These are phyloP conservation scores for Columba guinea DNA, from an alignment of 2,797 vertebrate genomes.

Conservation along the genomic window DNA sequence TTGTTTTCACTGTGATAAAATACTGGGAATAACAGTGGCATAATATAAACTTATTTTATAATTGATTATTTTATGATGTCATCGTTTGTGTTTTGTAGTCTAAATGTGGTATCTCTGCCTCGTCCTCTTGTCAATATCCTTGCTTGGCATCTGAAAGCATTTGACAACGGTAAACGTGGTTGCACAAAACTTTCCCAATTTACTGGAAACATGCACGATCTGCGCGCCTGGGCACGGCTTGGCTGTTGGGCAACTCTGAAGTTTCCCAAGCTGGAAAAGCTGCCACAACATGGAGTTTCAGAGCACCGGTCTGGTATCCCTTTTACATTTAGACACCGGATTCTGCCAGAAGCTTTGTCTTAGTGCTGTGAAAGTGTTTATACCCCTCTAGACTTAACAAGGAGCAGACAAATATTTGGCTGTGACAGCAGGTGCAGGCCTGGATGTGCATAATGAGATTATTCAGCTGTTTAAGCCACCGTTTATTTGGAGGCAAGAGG, in stretches of 20 bases:
- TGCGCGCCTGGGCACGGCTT: accelerated
- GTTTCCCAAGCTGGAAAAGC: background rate
- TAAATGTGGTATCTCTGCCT: too few species aligned
- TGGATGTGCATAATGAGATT: background rate
- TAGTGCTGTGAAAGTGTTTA: background rate
- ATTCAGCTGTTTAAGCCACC: background rate
- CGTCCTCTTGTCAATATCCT: accelerated
- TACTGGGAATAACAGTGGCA: accelerated
- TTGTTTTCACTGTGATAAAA: background rate
- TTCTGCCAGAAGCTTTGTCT: background rate
- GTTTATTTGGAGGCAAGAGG: background rate
- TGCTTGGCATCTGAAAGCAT: background rate
- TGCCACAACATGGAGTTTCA: background rate
- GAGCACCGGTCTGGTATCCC: background rate
- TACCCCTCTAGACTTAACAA: background rate
- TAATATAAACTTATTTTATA: accelerated
- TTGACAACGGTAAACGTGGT: background rate
- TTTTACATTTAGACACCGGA: background rate
- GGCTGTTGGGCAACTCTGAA: background rate
- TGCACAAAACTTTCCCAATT: accelerated
- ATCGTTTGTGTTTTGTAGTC: background rate
- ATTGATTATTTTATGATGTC: accelerated
- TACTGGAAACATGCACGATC: accelerated
- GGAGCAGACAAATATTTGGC: background rate
- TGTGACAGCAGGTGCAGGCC: accelerated